These are phyloP conservation scores for Myiotriccus ornatus DNA, from an alignment of 2,797 vertebrate species.

Conservation along the genomic window DNA sequence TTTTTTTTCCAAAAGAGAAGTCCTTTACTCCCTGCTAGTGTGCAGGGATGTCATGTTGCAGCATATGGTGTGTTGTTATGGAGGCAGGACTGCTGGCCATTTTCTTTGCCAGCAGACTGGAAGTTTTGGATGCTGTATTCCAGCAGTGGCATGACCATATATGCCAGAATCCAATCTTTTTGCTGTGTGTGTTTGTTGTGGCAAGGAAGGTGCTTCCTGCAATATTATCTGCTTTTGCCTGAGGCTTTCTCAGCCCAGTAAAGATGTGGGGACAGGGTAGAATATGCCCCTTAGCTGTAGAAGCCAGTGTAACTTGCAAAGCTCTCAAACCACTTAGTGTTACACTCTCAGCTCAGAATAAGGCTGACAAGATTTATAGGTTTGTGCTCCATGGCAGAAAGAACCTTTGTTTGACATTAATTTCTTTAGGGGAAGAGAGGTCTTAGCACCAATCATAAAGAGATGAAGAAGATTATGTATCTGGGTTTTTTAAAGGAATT, in stretches of 20 bases:
- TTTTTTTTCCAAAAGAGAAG: not conserved
- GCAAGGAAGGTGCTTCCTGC: not conserved
- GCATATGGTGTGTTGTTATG: rapidly evolving
- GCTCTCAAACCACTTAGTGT: not conserved
- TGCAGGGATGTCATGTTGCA: not conserved
- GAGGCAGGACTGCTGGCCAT: not conserved
- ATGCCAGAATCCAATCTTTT: not conserved
- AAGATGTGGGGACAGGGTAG: not conserved
- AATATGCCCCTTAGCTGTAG: not conserved
- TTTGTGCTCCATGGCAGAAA: not conserved
- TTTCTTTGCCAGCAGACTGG: not conserved
- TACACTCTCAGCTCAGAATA: not conserved
- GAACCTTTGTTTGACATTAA: not conserved
- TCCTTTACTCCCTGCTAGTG: not conserved
- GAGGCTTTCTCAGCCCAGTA: not conserved
- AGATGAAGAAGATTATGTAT: not conserved
- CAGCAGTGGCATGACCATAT: not conserved
- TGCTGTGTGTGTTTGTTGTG: not conserved
- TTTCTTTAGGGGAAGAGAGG: not conserved
- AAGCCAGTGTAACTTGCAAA: not conserved
- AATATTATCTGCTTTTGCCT: not conserved
- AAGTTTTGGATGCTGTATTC: not conserved
- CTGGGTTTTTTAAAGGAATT: not conserved
- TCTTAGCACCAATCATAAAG: not conserved
- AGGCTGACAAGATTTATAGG: not conserved